A percentile compares a stretch with the other conserved stretches of the same genome.
These are phyloP conservation scores for Dunckerocampus dactyliophorus DNA, from an alignment of 2,113 vertebrate species.

Conservation along the genomic window DNA sequence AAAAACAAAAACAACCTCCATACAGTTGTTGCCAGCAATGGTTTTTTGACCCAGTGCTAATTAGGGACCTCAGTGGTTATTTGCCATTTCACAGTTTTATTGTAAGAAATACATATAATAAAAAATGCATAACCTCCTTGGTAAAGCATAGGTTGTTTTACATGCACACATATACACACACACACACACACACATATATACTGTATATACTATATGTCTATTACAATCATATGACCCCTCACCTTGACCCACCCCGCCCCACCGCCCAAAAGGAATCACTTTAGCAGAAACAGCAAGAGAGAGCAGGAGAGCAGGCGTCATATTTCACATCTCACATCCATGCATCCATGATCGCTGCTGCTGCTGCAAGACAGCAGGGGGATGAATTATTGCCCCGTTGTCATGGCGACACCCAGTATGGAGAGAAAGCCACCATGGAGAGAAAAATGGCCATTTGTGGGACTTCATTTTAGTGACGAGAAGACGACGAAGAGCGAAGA, in stretches of 20 bases:
- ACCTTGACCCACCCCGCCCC: not conserved
- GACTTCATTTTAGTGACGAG: conserved; percentile 56
- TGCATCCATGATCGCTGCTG: conserved; percentile 37
- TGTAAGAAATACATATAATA: too few relatives aligned
- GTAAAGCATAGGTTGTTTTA: too few relatives aligned
- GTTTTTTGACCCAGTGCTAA: too few relatives aligned
- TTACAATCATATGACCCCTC: conserved; percentile 4
- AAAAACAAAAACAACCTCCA: too few relatives aligned
- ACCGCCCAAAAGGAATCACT: not conserved
- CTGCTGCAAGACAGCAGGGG: conserved; percentile 42
- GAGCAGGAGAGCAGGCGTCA: conserved; percentile 19
- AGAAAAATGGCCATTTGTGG: conserved; percentile 56
- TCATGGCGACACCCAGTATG: conserved; percentile 62
- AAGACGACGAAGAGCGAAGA: conserved; percentile 12
- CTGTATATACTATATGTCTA: not conserved
- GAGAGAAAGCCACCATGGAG: conserved; percentile 48
- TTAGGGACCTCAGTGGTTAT: too few relatives aligned
- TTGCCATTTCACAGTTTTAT: too few relatives aligned
- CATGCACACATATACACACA: too few relatives aligned
- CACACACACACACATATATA: too few relatives aligned
- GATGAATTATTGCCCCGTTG: conserved; percentile 62
- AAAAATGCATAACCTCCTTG: too few relatives aligned
- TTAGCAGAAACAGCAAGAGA: conserved; percentile 21
- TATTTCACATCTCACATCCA: conserved; percentile 46
- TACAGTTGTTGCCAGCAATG: too few relatives aligned